Conservation (phyloP, 2,888 invertebrate species). For the Chrysomela aeneicollis region DNA sequence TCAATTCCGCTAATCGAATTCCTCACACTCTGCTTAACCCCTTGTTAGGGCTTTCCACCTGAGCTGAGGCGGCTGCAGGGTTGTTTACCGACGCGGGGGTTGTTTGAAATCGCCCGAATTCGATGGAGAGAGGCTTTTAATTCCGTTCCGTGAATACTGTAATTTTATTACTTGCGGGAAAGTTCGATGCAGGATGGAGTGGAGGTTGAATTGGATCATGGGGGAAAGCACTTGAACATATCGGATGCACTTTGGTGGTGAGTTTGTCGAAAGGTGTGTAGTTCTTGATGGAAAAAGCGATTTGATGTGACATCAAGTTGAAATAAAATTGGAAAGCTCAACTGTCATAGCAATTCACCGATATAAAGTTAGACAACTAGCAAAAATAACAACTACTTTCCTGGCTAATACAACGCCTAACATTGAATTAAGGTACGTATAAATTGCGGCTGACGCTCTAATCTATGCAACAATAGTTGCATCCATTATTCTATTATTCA, state of each 20-base stretch:
- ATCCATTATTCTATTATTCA: too few species aligned
- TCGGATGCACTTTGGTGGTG: not conserved
- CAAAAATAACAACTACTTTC: too few species aligned
- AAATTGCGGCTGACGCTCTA: too few species aligned
- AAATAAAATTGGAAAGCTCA: too few species aligned
- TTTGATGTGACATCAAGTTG: too few species aligned
- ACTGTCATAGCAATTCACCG: too few species aligned
- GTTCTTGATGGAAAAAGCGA: too few species aligned
- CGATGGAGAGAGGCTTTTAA: slow-evolving; percentile 6
- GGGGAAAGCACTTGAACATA: slow-evolving; percentile 4
- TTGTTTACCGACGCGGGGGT: slow-evolving; percentile 11
- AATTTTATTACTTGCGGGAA: slow-evolving; percentile 7
- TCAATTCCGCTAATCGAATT: slow-evolving; percentile 57
- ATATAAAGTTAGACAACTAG: too few species aligned
- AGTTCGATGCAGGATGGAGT: slow-evolving; percentile 3
- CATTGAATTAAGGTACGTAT: too few species aligned
- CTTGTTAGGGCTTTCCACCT: slow-evolving; percentile 54
- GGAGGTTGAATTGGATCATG: slow-evolving; percentile 2
- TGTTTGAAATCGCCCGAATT: slow-evolving; percentile 8
- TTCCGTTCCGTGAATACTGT: not conserved
- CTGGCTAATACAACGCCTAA: too few species aligned
- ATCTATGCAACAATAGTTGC: too few species aligned
- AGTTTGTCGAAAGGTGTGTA: too few species aligned
- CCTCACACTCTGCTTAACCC: slow-evolving; percentile 54
- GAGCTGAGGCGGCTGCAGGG: slow-evolving; percentile 47